Conservation (phyloP, 2,797 vertebrate species). For the Geotrypetes seraphini region DNA sequence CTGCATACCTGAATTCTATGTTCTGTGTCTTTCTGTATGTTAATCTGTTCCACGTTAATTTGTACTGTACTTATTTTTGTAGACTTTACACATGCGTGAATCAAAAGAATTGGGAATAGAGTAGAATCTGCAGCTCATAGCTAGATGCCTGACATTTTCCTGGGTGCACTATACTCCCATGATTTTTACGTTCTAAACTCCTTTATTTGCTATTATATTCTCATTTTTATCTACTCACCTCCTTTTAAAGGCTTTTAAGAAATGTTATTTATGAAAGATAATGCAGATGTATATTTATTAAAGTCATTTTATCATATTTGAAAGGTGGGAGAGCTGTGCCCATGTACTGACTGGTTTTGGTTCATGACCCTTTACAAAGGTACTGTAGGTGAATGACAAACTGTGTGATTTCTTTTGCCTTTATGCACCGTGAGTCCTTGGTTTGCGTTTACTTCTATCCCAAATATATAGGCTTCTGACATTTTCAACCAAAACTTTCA, state of each 20-base stretch:
- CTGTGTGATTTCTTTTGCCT: conserved; percentile 47
- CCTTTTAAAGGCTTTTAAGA: conserved; percentile 55
- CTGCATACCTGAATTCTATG: too few species aligned
- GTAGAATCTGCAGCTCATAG: too few species aligned
- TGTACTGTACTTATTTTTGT: too few species aligned
- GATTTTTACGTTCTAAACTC: too few species aligned
- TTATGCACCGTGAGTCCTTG: conserved; percentile 45
- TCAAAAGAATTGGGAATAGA: too few species aligned
- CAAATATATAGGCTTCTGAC: conserved; percentile 45
- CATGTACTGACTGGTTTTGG: conserved; percentile 33
- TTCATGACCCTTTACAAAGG: conserved; percentile 44
- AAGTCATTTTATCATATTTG: conserved; percentile 64
- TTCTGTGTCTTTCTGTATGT: too few species aligned
- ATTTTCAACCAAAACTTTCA: conserved; percentile 63
- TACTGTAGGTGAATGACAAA: conserved; percentile 52
- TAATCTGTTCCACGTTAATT: too few species aligned
- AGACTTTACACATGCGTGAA: too few species aligned
- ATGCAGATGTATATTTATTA: conserved; percentile 74
- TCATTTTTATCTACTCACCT: conserved; percentile 49
- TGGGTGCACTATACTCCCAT: too few species aligned
- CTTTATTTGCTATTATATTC: too few species aligned
- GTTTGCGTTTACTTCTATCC: conserved; percentile 48
- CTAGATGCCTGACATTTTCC: too few species aligned
- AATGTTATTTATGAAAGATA: conserved; percentile 67
- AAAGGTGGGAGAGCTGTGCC: too few species aligned